Evolutionary conservation across 30 jellyfish, hydroid and myxozoan species (phyloP), one percentile per base, ranked within the genome.

Genomic region (Pseudorhiza aurosa): DNA sequence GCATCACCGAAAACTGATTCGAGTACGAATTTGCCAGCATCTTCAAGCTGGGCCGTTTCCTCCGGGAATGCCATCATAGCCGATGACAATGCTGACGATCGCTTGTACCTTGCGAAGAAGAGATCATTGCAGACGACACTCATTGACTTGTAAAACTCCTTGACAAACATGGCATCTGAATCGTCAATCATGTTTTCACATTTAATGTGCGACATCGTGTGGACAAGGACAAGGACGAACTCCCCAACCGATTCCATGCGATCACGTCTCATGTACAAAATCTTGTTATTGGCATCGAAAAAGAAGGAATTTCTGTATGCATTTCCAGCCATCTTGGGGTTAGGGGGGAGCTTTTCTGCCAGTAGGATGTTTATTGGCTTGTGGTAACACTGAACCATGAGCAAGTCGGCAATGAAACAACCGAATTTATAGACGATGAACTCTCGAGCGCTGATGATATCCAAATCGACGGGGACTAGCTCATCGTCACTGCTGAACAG

Each of bases 1-100:
- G 96, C 91, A 64, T 93, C 97, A 14, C 96, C 99, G 68, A 91
- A 91, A 47, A 91, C 88, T 21, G 94, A 75, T 49, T 91, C 98
- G 36, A 91, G 68, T 26, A 84, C 91, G 31, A 74, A 59, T 58
- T 72, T 77, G 19, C 95, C 98, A 27, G 96, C 93, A 28, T 78
- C 94, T 56, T 91, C 95, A 8, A 69, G 69, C 65, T 53, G 55
- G 53, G 25, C 21, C 0, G 91, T 72, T 30, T 83, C 91, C 32
- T 85, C 94, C 2, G 95, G 96, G 83, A 68, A 75, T 26, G 91
- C 64, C 69, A 82, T 32, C 85, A 89, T 46, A 9, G 96, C 96
- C 12, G 89, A 75, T 40, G 93, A 78, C 50, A 91, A 59, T 12
- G 98, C 98, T n/a, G 84, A 67, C n/a, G 96, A 91, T 36, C 88